Percentiles rank a stretch among this genome's conserved stretches.
Conservation (phyloP, 2,113 vertebrate genomes). For the Sander vitreus region DNA sequence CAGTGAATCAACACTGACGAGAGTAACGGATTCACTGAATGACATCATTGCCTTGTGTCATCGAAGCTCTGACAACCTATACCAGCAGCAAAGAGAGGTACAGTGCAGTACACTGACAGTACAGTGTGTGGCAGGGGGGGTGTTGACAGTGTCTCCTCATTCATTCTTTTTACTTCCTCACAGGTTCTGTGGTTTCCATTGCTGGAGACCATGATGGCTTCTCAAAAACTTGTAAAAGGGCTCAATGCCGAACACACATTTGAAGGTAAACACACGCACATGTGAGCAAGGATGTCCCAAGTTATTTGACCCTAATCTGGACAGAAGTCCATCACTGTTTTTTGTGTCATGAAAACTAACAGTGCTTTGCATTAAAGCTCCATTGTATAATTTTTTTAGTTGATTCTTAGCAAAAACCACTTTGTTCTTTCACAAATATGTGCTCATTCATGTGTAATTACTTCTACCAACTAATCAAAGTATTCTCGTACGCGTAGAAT, state of each 20-base stretch:
- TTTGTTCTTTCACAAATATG: too few species aligned
- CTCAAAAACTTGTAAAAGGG: conserved; percentile 89
- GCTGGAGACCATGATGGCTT: conserved; percentile 95
- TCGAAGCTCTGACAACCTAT: conserved; percentile 90
- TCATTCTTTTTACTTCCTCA: neutral
- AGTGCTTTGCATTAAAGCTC: neutral
- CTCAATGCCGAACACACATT: conserved; percentile 77
- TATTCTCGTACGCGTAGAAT: too few species aligned
- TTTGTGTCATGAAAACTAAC: neutral
- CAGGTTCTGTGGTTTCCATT: conserved; percentile 96
- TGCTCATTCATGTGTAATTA: too few species aligned
- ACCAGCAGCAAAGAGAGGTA: conserved; percentile 94
- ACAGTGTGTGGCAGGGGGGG: too few species aligned
- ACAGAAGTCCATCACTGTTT: neutral
- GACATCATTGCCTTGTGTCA: conserved; percentile 92
- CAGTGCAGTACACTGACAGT: neutral
- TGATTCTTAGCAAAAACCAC: too few species aligned
- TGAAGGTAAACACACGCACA: conserved; percentile 83
- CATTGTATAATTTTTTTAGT: too few species aligned
- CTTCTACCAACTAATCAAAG: too few species aligned
- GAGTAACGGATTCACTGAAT: conserved; percentile 85
- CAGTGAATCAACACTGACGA: conserved; percentile 72
- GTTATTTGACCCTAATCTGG: neutral
- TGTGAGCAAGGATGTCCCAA: neutral
- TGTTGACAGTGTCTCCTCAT: neutral